These are phyloP conservation scores for Parasteatoda tepidariorum DNA, from an alignment of 1,140 invertebrate genomes.

Conservation along the genomic window DNA sequence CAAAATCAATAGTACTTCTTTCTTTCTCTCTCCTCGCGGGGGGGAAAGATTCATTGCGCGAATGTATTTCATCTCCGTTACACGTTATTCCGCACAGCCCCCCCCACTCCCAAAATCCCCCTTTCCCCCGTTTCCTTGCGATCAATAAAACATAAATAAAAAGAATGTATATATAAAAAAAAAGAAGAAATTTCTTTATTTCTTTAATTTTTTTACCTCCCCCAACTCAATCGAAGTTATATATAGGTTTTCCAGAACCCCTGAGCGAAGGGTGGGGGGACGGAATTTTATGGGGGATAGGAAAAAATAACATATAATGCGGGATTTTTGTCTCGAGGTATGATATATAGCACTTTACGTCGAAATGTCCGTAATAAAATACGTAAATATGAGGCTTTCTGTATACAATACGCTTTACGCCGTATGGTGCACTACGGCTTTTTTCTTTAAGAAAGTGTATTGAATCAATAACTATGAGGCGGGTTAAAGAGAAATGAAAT, in stretches of 20 bases:
- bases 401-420: background rate
- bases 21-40: background rate
- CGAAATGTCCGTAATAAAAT: background rate
- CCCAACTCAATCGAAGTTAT: constrained; percentile 2
- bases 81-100: constrained; percentile 16
- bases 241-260: constrained; percentile 13
- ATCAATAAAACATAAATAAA: constrained; percentile 37
- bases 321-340: background rate
- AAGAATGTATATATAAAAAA: constrained; percentile 45
- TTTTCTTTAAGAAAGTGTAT: background rate
- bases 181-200: background rate
- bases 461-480: background rate
- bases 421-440: background rate
- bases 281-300: background rate
- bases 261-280: background rate
- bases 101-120: background rate
- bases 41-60: constrained; percentile 46
- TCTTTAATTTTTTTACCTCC: constrained; percentile 21
- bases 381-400: background rate
- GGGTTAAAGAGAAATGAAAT: background rate
- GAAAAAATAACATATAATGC: background rate
- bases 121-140: background rate
- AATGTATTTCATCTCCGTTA: constrained; percentile 57
- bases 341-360: background rate
- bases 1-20: constrained; percentile 50